Conservation (phyloP, 2,113 vertebrate genomes). For the Hylia prasina region DNA sequence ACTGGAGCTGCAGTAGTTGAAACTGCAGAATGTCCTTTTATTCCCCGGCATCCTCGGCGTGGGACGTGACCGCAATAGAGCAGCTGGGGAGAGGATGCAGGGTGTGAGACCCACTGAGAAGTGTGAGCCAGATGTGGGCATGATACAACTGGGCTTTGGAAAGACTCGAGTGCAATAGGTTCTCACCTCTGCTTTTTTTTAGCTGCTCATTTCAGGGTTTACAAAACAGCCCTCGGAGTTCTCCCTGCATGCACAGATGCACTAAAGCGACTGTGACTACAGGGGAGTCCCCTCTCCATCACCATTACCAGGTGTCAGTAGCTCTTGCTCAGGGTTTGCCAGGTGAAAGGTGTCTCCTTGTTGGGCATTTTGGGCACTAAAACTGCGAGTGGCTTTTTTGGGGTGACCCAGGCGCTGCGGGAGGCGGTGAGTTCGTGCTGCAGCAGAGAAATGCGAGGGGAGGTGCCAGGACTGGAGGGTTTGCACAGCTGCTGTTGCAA, state of each 20-base stretch:
- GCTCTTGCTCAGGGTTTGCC: background rate
- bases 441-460: constrained; percentile 6
- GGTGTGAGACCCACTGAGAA: background rate
- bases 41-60: background rate
- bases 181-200: background rate
- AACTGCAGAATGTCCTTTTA: background rate
- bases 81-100: background rate
- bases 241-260: background rate
- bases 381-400: background rate
- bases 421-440: background rate
- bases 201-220: background rate
- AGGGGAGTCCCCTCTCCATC: background rate
- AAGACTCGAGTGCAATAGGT: background rate
- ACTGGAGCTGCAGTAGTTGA: background rate
- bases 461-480: constrained; percentile 27
- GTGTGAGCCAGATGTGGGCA: background rate
- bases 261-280: fast-evolving
- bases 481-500: background rate
- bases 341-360: background rate
- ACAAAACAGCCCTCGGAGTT: background rate
- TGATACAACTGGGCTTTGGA: background rate
- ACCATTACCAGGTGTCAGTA: fast-evolving
- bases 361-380: background rate
- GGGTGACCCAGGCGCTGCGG: fast-evolving
- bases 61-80: background rate